Conservation (phyloP, 2,113 vertebrate genomes). For the Pterophyllum scalare region DNA sequence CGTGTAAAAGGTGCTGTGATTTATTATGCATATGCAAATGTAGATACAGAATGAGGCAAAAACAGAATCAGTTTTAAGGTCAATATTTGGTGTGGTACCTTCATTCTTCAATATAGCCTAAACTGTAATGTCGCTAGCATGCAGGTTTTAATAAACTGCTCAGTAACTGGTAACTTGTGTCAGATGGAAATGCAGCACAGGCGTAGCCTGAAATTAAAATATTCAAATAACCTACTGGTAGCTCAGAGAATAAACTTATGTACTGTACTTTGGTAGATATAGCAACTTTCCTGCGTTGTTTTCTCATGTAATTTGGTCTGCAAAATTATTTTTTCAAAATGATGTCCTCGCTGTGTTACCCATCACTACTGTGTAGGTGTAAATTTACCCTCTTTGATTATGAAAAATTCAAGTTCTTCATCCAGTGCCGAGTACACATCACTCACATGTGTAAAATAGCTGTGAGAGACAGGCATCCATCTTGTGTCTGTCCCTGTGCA, state of each 20-base stretch:
- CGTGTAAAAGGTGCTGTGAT: background rate
- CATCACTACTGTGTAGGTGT: background rate
- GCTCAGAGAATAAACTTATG: background rate
- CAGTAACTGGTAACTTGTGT: background rate
- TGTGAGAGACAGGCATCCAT: background rate
- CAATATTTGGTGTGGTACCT: too few species aligned
- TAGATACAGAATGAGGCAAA: background rate
- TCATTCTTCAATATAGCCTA: too few species aligned
- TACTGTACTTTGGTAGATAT: background rate
- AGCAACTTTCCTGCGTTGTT: background rate
- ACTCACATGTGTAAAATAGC: conserved; percentile 3
- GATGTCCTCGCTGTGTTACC: background rate
- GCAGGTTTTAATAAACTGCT: background rate
- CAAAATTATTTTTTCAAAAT: background rate
- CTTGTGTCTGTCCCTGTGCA: conserved; percentile 1
- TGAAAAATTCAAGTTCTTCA: background rate
- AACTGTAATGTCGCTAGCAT: background rate
- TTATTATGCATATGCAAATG: background rate
- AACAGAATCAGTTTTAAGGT: background rate
- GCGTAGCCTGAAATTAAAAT: background rate
- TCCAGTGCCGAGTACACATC: background rate
- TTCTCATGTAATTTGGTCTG: background rate
- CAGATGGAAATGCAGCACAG: background rate
- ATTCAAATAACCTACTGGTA: background rate
- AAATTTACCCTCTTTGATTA: background rate